Base-by-base conservation (phyloP, 2,888 invertebrate genomes). In the Orchesella flavescens region DNA sequence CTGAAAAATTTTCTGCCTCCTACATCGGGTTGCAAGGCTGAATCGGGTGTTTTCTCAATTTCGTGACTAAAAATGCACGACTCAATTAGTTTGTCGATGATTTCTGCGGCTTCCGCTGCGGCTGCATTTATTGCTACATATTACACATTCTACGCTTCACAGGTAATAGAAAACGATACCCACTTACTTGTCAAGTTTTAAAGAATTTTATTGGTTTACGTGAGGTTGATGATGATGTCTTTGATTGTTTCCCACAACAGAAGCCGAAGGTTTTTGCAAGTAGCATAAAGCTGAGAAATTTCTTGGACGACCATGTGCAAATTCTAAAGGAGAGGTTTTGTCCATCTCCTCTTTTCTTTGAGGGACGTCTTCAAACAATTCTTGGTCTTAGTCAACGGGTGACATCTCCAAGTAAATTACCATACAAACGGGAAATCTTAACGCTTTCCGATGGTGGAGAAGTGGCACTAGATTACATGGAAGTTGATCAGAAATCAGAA, bases 391-490 rank as follows among this genome's bases (percentile, higher is more conserved):
- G 44, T 21, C 75, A 85, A 34, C 69, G 87, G 43, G 13, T 75
- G 0, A 78, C 83, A 13, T 21, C 17, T 1, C 81, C 84, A 5
- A 57, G 57, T 7, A 80, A 71, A 23, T 7, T 85, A 21, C 57
- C 79, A 0, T 86, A 85, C 61, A 63, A 43, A 77, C 87, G 94
- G 85, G 93, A 95, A 91, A 92, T 95, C 86, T 90, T 95, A 89
- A 90, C 90, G 53, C 90, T 94, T 84, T 91, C 93, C 69, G 95
- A 95, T 90, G 95, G 95, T 55, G 95, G 95, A 21, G 93, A 94
- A 90, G 93, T 95, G 85, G 95, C 94, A 23, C 91, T 95, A 88
- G 95, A 95, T 91, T 95, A 95, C 95, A 86, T 89, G n/a, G 85
- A 61, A 15, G 66, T 66, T 23, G 63, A 44, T 2, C 63, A 15